These are phyloP conservation scores for Enteromius argenteus DNA, from an alignment of 2,797 vertebrate genomes.

Conservation along the genomic window DNA sequence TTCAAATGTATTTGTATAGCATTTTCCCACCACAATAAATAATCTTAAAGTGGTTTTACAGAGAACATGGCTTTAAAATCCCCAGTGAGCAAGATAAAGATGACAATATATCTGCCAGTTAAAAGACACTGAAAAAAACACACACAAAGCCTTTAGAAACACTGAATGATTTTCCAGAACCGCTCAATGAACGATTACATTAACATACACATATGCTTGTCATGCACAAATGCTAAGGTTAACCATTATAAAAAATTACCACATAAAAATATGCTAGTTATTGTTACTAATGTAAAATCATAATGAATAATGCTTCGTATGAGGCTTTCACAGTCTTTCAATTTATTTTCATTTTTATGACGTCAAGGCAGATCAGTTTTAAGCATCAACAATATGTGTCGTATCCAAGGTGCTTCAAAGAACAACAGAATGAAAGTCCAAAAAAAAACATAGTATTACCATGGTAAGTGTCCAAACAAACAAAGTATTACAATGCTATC, in stretches of 20 bases:
- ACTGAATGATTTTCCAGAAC: conserved; percentile 1
- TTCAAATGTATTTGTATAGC: neutral
- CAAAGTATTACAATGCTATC: neutral
- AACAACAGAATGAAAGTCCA: neutral
- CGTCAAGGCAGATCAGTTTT: neutral
- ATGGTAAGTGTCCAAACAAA: neutral
- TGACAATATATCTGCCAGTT: neutral
- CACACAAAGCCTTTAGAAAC: neutral
- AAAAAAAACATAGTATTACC: neutral
- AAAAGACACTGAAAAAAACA: neutral
- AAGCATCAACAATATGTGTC: neutral
- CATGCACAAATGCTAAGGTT: neutral
- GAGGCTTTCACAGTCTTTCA: neutral
- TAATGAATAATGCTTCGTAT: neutral
- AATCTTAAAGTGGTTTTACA: neutral
- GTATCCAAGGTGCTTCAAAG: neutral
- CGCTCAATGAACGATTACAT: neutral
- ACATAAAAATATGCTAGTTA: neutral
- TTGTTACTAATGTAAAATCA: neutral
- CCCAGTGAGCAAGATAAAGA: neutral
- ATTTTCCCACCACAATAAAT: neutral
- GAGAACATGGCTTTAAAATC: neutral
- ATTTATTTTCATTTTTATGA: neutral
- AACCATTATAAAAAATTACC: neutral
- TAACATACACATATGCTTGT: neutral